phyloP scores from a whole-genome alignment of 2,888 invertebrate species.

The Ecliptopera silaceata region DNA sequence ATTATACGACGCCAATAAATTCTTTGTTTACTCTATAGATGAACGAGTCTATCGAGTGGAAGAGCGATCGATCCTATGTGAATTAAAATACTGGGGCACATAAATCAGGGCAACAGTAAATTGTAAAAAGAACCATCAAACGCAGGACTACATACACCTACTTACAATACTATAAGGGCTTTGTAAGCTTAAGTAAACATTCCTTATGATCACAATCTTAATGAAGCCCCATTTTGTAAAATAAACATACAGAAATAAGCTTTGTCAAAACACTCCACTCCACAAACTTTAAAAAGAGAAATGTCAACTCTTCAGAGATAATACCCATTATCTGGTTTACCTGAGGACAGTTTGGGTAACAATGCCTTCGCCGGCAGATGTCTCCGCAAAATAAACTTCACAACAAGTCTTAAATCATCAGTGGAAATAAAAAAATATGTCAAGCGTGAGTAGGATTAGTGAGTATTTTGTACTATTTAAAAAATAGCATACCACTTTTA shows the following conservation, averaged over 20 bases:
- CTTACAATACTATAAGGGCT: not conserved
- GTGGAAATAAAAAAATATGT: conserved; percentile 59
- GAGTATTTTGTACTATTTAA: not conserved
- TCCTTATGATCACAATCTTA: conserved; percentile 55
- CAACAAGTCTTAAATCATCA: conserved; percentile 70
- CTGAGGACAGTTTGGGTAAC: conserved; percentile 69
- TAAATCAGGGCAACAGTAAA: conserved; percentile 26
- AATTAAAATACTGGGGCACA: conserved; percentile 37
- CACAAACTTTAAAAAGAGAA: conserved; percentile 68
- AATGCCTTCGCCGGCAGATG: conserved; percentile 74
- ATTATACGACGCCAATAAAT: conserved; percentile 81
- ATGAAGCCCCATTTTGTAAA: conserved; percentile 51
- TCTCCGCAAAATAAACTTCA: conserved; percentile 79
- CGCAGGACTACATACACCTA: not conserved
- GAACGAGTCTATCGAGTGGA: conserved; percentile 63
- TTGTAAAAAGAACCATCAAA: conserved; percentile 9
- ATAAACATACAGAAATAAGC: conserved; percentile 68
- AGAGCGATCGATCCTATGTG: conserved; percentile 59
- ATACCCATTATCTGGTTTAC: conserved; percentile 77
- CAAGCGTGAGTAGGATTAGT: not conserved
- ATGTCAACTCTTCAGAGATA: conserved; percentile 78
- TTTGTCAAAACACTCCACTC: conserved; percentile 74
- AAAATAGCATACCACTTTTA: not conserved
- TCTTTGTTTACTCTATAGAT: conserved; percentile 78
- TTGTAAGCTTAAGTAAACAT: conserved; percentile 10